Conservation (phyloP, 2,888 invertebrate species). For the Acronicta aceris region DNA sequence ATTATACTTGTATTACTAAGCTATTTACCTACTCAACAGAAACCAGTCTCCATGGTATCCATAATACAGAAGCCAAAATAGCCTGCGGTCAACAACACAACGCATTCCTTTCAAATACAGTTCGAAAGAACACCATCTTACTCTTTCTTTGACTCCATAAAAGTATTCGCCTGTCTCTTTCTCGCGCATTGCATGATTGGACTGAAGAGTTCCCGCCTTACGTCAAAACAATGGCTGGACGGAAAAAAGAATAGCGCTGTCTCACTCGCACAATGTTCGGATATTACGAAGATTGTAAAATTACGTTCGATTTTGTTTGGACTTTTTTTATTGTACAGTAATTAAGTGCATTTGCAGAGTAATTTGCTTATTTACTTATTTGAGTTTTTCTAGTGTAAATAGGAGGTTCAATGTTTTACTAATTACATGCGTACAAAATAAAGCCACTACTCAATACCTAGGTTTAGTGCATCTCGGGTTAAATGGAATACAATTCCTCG, state of each 20-base stretch:
- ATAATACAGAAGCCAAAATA: slow-evolving; percentile 1
- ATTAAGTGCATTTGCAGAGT: slow-evolving; percentile 8
- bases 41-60: background rate
- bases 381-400: background rate
- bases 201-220: slow-evolving; percentile 75
- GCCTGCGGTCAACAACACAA: slow-evolving; percentile 5
- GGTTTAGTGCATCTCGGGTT: too few relatives aligned
- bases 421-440: too few relatives aligned
- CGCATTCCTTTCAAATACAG: slow-evolving; percentile 22
- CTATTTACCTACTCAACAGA: background rate
- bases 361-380: slow-evolving; percentile 5
- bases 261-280: slow-evolving; percentile 34
- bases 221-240: slow-evolving; percentile 68
- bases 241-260: slow-evolving; percentile 56
- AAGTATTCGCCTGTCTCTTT: slow-evolving; percentile 59
- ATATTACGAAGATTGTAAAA: slow-evolving; percentile 7
- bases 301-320: slow-evolving; percentile 13
- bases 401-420: background rate
- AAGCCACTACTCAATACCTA: too few relatives aligned
- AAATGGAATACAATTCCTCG: too few relatives aligned
- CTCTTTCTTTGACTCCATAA: slow-evolving; percentile 57
- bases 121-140: slow-evolving; percentile 16
- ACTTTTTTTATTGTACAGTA: background rate
- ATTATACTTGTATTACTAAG: background rate
- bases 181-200: slow-evolving; percentile 66